These are phyloP conservation scores for Menidia beryllina DNA, from an alignment of 2,113 vertebrate genomes.

Conservation along the genomic window DNA sequence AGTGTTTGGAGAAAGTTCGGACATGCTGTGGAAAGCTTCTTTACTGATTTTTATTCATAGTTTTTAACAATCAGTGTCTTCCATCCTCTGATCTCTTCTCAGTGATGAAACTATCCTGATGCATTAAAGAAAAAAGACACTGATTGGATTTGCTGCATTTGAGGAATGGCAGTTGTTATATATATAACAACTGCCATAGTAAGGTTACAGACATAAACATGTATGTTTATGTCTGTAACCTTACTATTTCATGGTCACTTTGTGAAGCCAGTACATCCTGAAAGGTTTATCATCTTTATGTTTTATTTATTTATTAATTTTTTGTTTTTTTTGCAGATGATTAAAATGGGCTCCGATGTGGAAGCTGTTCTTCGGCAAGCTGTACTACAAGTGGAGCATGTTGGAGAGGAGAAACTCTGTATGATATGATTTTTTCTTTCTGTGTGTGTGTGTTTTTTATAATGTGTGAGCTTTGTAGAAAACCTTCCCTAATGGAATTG, in stretches of 20 bases:
- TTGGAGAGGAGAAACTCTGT: constrained; percentile 72
- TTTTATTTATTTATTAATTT: too few species aligned
- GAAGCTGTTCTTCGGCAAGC: constrained; percentile 74
- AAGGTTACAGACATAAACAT: too few species aligned
- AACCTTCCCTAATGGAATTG: neutral
- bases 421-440: constrained; percentile 27
- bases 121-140: neutral
- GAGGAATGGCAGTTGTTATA: too few species aligned
- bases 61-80: too few species aligned
- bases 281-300: neutral
- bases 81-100: too few species aligned
- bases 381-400: constrained; percentile 80
- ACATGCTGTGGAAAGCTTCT: too few species aligned
- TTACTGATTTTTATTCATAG: neutral
- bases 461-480: too few species aligned
- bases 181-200: too few species aligned
- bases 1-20: too few species aligned
- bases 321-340: constrained; percentile 81
- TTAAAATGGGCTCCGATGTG: constrained; percentile 81
- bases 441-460: neutral
- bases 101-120: too few species aligned
- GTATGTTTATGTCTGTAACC: neutral
- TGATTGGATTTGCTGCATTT: neutral
- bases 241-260: neutral
- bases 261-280: neutral